A percentile compares a stretch with the other conserved stretches of the same genome.
phyloP scores from a whole-genome alignment of 2,888 invertebrate genomes.

The Sphecodes monilicornis region DNA sequence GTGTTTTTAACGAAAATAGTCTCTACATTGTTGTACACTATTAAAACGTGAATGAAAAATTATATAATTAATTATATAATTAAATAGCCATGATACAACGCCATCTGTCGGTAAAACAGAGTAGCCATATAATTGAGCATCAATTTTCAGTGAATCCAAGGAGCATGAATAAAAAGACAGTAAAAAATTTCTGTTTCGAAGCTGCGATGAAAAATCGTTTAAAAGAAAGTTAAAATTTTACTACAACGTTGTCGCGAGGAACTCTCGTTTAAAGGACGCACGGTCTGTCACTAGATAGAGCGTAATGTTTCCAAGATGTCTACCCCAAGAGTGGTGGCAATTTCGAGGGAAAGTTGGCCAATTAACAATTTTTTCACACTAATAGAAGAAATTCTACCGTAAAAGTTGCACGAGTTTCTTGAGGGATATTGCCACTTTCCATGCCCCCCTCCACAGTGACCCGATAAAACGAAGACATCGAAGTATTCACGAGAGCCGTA shows the following conservation, averaged over 20 bases:
- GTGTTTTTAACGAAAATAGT: too few species aligned
- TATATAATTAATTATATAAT: background rate
- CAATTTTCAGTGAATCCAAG: background rate
- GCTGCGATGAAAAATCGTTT: background rate
- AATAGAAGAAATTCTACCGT: background rate
- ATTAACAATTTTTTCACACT: slow-evolving; percentile 41
- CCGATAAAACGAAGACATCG: slow-evolving; percentile 7
- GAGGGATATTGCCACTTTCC: background rate
- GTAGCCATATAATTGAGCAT: background rate
- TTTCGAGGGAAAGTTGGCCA: background rate
- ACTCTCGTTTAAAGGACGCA: background rate
- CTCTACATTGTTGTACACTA: background rate
- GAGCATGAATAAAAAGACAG: background rate
- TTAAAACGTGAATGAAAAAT: background rate
- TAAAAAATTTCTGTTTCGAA: background rate
- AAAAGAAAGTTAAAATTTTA: background rate
- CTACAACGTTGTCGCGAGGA: background rate
- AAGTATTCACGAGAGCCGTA: slow-evolving; percentile 18
- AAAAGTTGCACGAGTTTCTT: slow-evolving; percentile 8
- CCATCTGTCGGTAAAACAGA: background rate
- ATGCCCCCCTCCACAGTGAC: too few species aligned
- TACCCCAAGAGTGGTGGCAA: too few species aligned
- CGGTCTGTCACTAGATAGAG: background rate
- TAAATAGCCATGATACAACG: background rate
- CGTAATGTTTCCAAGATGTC: background rate